Evolutionary conservation across 2,797 vertebrate genomes (phyloP).

Genomic region (Brotula barbata): DNA sequence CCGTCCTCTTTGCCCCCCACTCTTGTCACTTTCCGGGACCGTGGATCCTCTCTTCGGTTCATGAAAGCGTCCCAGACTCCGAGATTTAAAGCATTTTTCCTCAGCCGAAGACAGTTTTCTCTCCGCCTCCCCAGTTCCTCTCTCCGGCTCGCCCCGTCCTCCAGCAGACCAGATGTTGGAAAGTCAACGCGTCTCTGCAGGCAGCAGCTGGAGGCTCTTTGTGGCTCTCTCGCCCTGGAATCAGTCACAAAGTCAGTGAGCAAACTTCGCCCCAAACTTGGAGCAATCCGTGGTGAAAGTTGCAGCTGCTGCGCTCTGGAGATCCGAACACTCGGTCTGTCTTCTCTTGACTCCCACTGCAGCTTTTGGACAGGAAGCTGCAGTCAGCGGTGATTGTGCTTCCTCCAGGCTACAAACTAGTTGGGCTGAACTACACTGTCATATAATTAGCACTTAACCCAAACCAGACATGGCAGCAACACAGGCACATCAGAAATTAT

Average conservation of each 20-base stretch:
- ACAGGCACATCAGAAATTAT: constrained; percentile 50
- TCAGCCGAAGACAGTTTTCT: constrained; percentile 48
- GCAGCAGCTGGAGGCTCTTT: constrained; percentile 37
- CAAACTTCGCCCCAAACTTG: too few species aligned
- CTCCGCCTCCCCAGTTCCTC: constrained; percentile 66
- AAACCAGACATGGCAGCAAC: constrained; percentile 66
- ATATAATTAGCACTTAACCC: constrained; percentile 76
- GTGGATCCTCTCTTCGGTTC: constrained; percentile 19
- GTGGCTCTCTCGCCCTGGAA: too few species aligned
- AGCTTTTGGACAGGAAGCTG: constrained; percentile 80
- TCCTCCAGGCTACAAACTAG: constrained; percentile 78
- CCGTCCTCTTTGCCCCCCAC: constrained; percentile 33
- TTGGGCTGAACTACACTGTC: constrained; percentile 74
- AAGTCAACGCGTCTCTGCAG: constrained; percentile 41
- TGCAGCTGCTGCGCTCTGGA: neutral
- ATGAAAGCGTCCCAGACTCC: constrained; percentile 33
- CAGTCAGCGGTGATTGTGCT: constrained; percentile 80
- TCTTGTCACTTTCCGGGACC: constrained; percentile 31
- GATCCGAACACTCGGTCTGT: constrained; percentile 35
- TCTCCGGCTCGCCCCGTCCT: constrained; percentile 65
- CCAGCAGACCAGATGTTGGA: constrained; percentile 69
- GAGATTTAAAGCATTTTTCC: constrained; percentile 62
- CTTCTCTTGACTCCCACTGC: constrained; percentile 60
- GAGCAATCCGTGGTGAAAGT: too few species aligned
- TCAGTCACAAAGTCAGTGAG: too few species aligned